Percentiles rank a stretch among this genome's conserved stretches.
These are phyloP conservation scores for Cichlasoma orientale DNA, from an alignment of 2,797 vertebrate genomes.

Conservation along the genomic window DNA sequence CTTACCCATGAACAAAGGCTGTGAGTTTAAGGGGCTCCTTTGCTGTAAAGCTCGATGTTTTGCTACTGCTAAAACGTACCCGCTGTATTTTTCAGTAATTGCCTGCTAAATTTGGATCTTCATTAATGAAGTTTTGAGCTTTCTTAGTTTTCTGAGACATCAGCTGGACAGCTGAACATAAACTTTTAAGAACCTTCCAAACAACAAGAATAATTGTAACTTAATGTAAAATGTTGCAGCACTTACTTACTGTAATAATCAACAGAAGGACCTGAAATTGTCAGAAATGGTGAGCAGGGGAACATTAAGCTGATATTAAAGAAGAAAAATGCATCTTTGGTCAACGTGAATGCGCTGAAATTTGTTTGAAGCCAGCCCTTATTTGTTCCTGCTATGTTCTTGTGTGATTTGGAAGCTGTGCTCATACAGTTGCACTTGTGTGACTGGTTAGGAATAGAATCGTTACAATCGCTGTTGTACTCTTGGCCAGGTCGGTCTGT, in stretches of 20 bases:
- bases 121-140: not conserved
- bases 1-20: slow-evolving; percentile 3
- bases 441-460: no score
- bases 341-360: not conserved
- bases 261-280: no score
- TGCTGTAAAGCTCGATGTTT: not conserved
- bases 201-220: not conserved
- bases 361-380: not conserved
- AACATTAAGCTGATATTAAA: not conserved
- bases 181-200: no score
- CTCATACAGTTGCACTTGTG: no score
- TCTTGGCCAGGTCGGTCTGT: not conserved
- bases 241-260: not conserved
- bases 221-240: not conserved
- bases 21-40: not conserved
- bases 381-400: not conserved
- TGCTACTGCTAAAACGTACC: not conserved
- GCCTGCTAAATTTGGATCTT: not conserved
- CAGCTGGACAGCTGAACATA: no score
- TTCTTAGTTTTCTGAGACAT: not conserved
- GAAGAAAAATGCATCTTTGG: not conserved
- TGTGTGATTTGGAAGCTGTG: not conserved
- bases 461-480: not conserved
- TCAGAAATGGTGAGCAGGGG: no score
- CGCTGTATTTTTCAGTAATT: not conserved